A percentile compares a stretch with the other conserved stretches of the same genome.
Evolutionary conservation across 37 sponge, comb jelly and placozoan genomes (phyloP).

Genomic region (Mnemiopsis leidyi): DNA sequence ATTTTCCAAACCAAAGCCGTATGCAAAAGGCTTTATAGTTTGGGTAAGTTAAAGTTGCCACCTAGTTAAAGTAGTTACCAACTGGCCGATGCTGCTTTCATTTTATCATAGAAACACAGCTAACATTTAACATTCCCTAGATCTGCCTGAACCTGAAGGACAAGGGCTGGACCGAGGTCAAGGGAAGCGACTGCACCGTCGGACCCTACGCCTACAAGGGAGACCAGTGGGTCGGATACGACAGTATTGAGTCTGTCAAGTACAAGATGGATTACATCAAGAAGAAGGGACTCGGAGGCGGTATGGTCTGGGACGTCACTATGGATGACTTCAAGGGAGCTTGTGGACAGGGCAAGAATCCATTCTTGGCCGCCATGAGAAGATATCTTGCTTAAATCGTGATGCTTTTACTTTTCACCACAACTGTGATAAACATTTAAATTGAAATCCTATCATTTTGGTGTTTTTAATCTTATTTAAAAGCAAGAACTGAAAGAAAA

Average conservation of each 20-base stretch:
- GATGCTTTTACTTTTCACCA: too few species aligned
- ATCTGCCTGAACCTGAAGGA: constrained; percentile 39
- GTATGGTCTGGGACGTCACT: constrained; percentile 21
- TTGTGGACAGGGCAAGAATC: constrained; percentile 10
- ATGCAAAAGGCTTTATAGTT: too few species aligned
- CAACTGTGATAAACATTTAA: too few species aligned
- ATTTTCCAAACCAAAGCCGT: too few species aligned
- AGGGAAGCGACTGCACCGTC: background rate
- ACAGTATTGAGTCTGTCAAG: background rate
- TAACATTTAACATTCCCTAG: background rate
- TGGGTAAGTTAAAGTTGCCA: too few species aligned
- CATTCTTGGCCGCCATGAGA: constrained; percentile 7
- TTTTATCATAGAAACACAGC: too few species aligned
- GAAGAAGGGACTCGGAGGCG: background rate
- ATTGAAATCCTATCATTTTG: too few species aligned
- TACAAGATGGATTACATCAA: constrained; percentile 7
- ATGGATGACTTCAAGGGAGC: constrained; percentile 27
- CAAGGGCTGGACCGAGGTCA: constrained; percentile 15
- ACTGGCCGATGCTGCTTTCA: too few species aligned
- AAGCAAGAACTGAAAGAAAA: too few species aligned
- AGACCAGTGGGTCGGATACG: constrained; percentile 20
- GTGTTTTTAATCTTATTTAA: too few species aligned
- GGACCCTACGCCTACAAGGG: constrained; percentile 55
- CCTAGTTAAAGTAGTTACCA: too few species aligned
- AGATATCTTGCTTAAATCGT: background rate